Evolutionary conservation across 2,113 vertebrate genomes (phyloP).

Genomic region (Ciconia maguari): DNA sequence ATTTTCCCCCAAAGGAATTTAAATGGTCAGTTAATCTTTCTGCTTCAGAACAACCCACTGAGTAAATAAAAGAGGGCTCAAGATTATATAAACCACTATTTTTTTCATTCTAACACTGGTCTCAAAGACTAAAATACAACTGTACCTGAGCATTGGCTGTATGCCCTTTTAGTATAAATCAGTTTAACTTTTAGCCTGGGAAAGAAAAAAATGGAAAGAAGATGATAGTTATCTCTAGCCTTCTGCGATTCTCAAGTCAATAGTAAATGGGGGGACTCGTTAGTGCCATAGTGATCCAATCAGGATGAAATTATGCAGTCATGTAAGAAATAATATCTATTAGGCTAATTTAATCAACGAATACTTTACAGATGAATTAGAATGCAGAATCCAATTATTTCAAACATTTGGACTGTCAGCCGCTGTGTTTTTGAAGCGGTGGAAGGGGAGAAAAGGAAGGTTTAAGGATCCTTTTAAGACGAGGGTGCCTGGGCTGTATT

Average conservation of each 20-base stretch:
- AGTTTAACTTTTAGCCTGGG: constrained; percentile 76
- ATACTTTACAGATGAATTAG: constrained; percentile 95
- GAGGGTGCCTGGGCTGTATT: constrained; percentile 47
- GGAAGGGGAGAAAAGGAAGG: neutral
- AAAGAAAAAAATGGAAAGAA: constrained; percentile 58
- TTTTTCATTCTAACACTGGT: constrained; percentile 7
- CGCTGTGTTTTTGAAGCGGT: constrained; percentile 27
- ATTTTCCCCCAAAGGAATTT: neutral
- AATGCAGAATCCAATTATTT: constrained; percentile 95
- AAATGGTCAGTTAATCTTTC: constrained; percentile 38
- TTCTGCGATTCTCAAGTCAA: constrained; percentile 83
- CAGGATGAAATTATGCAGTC: constrained; percentile 85
- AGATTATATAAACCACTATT: constrained; percentile 28
- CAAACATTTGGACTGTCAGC: constrained; percentile 83
- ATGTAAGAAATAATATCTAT: constrained; percentile 95
- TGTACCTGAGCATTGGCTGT: constrained; percentile 35
- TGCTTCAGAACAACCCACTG: constrained; percentile 35
- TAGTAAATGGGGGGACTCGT: constrained; percentile 87
- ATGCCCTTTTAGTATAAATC: constrained; percentile 71
- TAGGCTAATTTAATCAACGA: constrained; percentile 98
- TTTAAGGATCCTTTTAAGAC: constrained; percentile 50
- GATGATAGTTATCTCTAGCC: constrained; percentile 72
- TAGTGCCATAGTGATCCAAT: constrained; percentile 77
- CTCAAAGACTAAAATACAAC: neutral
- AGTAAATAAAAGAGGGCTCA: constrained; percentile 35